Conservation (phyloP, 2,888 invertebrate species). For the Ennomos fuscantarius region DNA sequence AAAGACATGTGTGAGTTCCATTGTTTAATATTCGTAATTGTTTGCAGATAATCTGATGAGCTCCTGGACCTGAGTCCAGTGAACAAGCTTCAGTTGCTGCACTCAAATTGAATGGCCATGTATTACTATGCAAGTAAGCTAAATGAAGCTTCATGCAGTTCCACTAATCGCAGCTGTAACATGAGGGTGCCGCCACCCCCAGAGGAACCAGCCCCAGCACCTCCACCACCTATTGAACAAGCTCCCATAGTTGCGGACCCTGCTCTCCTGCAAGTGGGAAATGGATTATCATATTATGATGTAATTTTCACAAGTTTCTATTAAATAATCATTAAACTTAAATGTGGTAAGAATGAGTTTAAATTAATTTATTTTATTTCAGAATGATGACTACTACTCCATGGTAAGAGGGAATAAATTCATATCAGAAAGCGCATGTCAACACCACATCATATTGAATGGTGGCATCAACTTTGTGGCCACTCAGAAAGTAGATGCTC, state of each 20-base stretch:
- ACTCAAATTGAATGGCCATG: conserved; percentile 86
- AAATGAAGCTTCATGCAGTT: conserved; percentile 87
- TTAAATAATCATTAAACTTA: background rate
- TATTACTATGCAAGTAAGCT: conserved; percentile 89
- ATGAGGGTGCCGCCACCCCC: conserved; percentile 75
- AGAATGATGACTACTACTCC: conserved; percentile 81
- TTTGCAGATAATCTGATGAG: conserved; percentile 60
- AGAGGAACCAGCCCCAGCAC: conserved; percentile 62
- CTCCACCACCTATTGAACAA: conserved; percentile 68
- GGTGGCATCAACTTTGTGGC: conserved; percentile 73
- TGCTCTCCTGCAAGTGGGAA: conserved; percentile 62
- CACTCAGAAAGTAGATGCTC: conserved; percentile 64
- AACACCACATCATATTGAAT: conserved; percentile 79
- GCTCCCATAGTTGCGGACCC: conserved; percentile 69
- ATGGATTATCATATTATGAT: conserved; percentile 77
- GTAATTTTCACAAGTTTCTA: conserved; percentile 55
- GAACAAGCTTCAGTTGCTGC: conserved; percentile 52
- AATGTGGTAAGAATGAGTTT: background rate
- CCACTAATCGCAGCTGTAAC: conserved; percentile 61
- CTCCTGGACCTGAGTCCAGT: conserved; percentile 50
- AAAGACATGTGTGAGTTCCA: conserved; percentile 9
- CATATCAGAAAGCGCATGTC: conserved; percentile 70
- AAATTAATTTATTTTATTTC: conserved; percentile 38
- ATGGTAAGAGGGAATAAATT: conserved; percentile 79
- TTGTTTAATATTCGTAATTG: conserved; percentile 10